Percentiles rank a stretch among this genome's conserved stretches.
Evolutionary conservation across 2,888 invertebrate genomes (phyloP).

Genomic region (Lucinisca nassula): DNA sequence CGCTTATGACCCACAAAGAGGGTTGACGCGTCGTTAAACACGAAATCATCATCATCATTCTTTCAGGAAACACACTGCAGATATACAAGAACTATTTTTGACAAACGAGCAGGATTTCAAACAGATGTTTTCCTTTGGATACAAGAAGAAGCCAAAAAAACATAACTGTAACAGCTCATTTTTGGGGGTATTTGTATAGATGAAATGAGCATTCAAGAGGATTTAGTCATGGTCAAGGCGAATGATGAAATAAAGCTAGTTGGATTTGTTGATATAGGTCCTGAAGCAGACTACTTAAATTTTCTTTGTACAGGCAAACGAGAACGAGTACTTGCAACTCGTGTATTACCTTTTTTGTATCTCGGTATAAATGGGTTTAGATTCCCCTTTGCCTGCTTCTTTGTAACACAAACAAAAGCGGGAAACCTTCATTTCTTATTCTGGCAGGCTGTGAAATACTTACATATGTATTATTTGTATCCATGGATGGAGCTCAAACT

Average conservation of each 20-base stretch:
- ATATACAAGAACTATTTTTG: no score
- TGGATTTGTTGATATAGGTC: constrained; percentile 13
- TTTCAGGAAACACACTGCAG: background rate
- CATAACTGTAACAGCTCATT: background rate
- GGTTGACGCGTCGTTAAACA: no score
- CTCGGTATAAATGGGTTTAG: constrained; percentile 20
- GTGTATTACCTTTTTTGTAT: constrained; percentile 13
- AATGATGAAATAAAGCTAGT: background rate
- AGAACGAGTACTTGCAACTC: background rate
- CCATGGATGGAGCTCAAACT: constrained; percentile 30
- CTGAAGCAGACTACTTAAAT: background rate
- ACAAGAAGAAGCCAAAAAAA: background rate
- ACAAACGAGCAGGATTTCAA: background rate
- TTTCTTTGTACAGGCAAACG: background rate
- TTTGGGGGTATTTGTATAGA: background rate
- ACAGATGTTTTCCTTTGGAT: background rate
- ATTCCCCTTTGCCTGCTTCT: constrained; percentile 26
- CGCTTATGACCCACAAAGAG: no score
- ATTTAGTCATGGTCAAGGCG: background rate
- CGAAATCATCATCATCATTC: no score
- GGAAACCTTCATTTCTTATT: constrained; percentile 30
- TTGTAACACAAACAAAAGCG: constrained; percentile 24
- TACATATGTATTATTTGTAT: constrained; percentile 21
- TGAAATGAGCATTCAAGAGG: constrained; percentile 14
- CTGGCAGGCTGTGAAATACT: background rate